A percentile compares a stretch with the other conserved stretches of the same genome.
Evolutionary conservation across 2,797 vertebrate species (phyloP).

Genomic region (Catostomus latipinnis): DNA sequence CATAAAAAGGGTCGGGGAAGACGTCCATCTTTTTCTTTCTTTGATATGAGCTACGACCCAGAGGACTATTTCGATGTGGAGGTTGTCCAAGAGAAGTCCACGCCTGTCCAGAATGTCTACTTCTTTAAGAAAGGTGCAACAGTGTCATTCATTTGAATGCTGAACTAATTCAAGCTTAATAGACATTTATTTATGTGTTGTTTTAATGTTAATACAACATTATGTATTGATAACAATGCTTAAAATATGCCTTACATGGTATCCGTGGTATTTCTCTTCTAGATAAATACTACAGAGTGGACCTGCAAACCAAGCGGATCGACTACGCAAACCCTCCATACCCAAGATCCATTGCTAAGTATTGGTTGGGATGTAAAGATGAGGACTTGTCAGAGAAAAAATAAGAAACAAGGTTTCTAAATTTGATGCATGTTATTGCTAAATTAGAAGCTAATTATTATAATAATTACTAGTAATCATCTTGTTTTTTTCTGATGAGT

Average conservation of each 20-base stretch:
- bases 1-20: conserved; percentile 52
- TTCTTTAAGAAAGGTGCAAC: conserved; percentile 91
- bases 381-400: conserved; percentile 71
- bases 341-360: conserved; percentile 89
- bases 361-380: conserved; percentile 89
- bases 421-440: not conserved
- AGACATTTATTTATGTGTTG: not conserved
- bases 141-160: not conserved
- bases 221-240: not conserved
- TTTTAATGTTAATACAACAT: not conserved
- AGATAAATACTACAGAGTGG: conserved; percentile 94
- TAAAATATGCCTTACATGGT: not conserved
- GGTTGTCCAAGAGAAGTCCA: conserved; percentile 61
- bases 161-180: too few relatives aligned
- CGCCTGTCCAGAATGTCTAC: conserved; percentile 89
- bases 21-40: conserved; percentile 6
- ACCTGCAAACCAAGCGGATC: conserved; percentile 84
- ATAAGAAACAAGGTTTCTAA: conserved; percentile 50
- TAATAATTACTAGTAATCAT: not conserved
- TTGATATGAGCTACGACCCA: conserved; percentile 52
- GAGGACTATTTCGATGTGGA: conserved; percentile 24
- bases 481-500: not conserved
- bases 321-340: conserved; percentile 83
- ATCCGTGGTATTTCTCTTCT: conserved; percentile 43
- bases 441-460: not conserved